Conservation (phyloP, 2,797 vertebrate species). For the Eospalax fontanierii region DNA sequence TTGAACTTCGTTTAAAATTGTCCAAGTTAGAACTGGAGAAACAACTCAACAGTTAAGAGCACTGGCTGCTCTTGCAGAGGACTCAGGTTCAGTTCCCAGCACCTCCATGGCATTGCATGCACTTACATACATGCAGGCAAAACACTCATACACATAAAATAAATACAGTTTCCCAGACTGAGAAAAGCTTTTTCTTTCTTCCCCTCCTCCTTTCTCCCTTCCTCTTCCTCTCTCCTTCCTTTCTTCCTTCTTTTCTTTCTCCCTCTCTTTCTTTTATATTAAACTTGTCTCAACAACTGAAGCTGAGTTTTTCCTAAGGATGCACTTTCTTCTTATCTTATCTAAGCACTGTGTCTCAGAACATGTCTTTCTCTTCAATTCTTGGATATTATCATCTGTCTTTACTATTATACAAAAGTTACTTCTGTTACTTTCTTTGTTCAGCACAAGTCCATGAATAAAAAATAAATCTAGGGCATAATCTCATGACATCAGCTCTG, state of each 20-base stretch:
- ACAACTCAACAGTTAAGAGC: too few relatives aligned
- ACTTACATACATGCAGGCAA: too few relatives aligned
- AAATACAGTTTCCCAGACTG: too few relatives aligned
- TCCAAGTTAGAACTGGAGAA: too few relatives aligned
- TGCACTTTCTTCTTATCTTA: not conserved
- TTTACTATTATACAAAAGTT: slow-evolving; percentile 30
- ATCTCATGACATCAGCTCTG: not conserved
- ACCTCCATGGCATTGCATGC: too few relatives aligned
- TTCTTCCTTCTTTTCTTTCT: too few relatives aligned
- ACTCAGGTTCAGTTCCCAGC: too few relatives aligned
- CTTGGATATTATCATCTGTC: not conserved
- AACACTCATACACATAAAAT: too few relatives aligned
- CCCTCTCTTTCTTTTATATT: not conserved
- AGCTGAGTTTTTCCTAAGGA: not conserved
- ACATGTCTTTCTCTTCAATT: slow-evolving; percentile 38
- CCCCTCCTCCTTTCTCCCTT: too few relatives aligned
- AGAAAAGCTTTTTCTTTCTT: not conserved
- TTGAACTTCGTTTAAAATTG: too few relatives aligned
- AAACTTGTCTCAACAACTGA: not conserved
- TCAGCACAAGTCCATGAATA: not conserved
- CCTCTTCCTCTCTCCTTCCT: too few relatives aligned
- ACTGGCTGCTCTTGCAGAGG: too few relatives aligned
- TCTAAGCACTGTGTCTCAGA: not conserved
- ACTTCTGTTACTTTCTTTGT: slow-evolving; percentile 45
- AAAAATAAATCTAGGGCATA: slow-evolving; percentile 23